Evolutionary conservation across 2,797 vertebrate species (phyloP).

Genomic region (Falco columbarius): DNA sequence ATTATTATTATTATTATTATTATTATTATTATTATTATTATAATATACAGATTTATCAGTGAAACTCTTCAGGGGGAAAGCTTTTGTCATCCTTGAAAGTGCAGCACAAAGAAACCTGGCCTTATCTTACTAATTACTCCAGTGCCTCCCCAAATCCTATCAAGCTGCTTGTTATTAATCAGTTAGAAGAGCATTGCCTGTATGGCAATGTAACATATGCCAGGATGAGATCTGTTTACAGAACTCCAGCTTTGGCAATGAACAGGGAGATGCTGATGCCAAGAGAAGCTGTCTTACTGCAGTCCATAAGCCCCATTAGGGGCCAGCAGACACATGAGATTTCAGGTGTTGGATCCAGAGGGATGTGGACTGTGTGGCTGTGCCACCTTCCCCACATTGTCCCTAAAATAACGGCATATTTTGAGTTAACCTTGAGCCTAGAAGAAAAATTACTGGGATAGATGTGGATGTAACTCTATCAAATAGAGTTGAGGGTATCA

Average conservation of each 20-base stretch:
- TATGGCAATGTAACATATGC: constrained; percentile 19
- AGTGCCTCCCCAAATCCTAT: constrained; percentile 70
- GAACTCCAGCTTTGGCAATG: constrained; percentile 12
- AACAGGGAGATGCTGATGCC: not conserved
- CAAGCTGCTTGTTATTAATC: constrained; percentile 67
- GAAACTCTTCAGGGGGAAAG: constrained; percentile 59
- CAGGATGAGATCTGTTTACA: constrained; percentile 54
- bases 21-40: not conserved
- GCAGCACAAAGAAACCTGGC: constrained; percentile 70
- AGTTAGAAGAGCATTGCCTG: constrained; percentile 44
- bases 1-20: too few species aligned
- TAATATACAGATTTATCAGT: constrained; percentile 62
- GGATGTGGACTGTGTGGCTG: not conserved
- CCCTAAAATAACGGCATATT: not conserved
- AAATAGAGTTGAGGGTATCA: not conserved
- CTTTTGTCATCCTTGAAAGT: constrained; percentile 64
- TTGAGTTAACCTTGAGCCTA: not conserved
- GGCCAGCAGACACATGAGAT: not conserved
- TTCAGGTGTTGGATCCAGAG: not conserved
- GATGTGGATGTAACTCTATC: not conserved
- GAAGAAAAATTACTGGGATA: not conserved
- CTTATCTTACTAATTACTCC: constrained; percentile 79
- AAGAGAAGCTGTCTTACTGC: not conserved
- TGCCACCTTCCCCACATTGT: not conserved
- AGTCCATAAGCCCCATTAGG: not conserved